These are phyloP conservation scores for Athalia rosae DNA, from an alignment of 2,888 invertebrate species.

Conservation along the genomic window DNA sequence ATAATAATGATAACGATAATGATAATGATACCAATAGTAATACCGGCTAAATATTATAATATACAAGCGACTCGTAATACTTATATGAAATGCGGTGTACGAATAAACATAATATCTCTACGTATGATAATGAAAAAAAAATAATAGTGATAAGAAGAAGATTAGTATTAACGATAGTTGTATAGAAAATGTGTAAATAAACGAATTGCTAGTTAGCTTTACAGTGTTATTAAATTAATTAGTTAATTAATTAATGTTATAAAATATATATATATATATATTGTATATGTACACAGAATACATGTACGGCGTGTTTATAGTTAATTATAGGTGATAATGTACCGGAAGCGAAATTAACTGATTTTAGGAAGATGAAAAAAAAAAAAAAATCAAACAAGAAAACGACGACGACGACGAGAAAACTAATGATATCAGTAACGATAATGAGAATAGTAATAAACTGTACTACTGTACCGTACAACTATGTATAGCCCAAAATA, in stretches of 20 bases:
- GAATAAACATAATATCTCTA: neutral
- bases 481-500: slow-evolving; percentile 45
- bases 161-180: neutral
- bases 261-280: slow-evolving; percentile 34
- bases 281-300: slow-evolving; percentile 19
- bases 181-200: neutral
- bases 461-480: slow-evolving; percentile 46
- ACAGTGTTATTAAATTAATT: slow-evolving; percentile 44
- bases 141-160: slow-evolving; percentile 11
- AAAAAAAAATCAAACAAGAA: neutral
- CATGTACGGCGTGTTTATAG: neutral
- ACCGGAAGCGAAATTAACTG: slow-evolving; percentile 36
- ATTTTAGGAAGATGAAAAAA: slow-evolving; percentile 6
- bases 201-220: slow-evolving; percentile 41
- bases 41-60: too few species aligned
- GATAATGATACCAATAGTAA: too few species aligned
- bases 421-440: neutral
- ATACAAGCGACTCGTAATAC: too few species aligned
- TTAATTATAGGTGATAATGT: slow-evolving; percentile 1
- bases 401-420: neutral
- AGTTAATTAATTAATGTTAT: slow-evolving; percentile 25
- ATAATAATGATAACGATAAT: too few species aligned
- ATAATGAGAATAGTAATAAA: neutral
- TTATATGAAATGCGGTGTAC: neutral
- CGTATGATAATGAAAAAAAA: neutral